These are phyloP conservation scores for Gobiocypris rarus DNA, from an alignment of 2,113 vertebrate species.

Conservation along the genomic window DNA sequence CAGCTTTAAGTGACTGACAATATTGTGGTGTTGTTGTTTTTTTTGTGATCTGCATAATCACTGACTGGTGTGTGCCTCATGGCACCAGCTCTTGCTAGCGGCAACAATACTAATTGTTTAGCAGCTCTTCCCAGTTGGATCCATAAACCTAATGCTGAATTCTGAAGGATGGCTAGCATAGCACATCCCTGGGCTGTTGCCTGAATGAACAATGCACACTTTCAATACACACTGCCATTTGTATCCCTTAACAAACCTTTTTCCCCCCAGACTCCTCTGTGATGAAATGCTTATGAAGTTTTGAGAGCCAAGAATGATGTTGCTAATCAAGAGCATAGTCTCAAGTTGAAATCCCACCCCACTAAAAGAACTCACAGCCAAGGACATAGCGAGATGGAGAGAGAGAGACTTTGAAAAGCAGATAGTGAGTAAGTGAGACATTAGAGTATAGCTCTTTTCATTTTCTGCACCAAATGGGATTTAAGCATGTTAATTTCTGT, in stretches of 20 bases:
- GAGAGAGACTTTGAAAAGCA: neutral
- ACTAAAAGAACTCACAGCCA: conserved; percentile 24
- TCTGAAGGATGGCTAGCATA: conserved; percentile 45
- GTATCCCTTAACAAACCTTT: conserved; percentile 21
- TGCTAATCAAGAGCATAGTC: conserved; percentile 40
- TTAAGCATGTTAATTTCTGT: conserved; percentile 12
- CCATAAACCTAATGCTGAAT: conserved; percentile 30
- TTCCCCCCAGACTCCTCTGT: conserved; percentile 21
- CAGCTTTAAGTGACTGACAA: neutral
- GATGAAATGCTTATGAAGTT: conserved; percentile 40
- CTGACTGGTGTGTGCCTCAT: neutral
- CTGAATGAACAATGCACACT: conserved; percentile 35
- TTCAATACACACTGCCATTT: conserved; percentile 34
- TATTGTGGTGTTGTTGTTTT: neutral
- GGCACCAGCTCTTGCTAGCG: conserved; percentile 28
- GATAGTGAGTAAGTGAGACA: neutral
- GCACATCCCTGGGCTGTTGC: conserved; percentile 11
- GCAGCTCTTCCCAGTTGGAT: conserved; percentile 47
- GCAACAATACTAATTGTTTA: conserved; percentile 45
- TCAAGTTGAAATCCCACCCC: conserved; percentile 40
- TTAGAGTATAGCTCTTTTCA: conserved; percentile 20
- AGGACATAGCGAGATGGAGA: neutral
- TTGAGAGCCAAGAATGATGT: conserved; percentile 28
- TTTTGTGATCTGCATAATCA: conserved; percentile 40
- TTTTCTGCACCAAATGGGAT: conserved; percentile 21